Conservation (phyloP, 2,797 vertebrate species). For the Sciurus carolinensis region DNA sequence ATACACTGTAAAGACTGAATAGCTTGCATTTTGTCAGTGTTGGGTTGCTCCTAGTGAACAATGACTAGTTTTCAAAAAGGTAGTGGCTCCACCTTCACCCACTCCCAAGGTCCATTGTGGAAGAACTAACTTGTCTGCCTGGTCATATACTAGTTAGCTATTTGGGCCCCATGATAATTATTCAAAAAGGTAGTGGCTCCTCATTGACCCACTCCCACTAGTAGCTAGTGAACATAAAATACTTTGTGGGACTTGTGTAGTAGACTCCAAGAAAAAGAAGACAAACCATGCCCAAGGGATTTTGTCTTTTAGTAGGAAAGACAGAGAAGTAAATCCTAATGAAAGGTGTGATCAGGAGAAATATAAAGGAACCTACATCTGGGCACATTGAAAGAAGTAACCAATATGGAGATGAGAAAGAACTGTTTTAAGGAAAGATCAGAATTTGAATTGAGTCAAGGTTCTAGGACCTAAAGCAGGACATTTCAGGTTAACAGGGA, state of each 20-base stretch:
- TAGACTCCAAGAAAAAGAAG: constrained; percentile 24
- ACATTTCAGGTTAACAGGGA: rapidly evolving
- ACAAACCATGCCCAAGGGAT: neutral
- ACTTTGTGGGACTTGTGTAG: neutral
- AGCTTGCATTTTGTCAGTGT: neutral
- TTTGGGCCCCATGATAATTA: neutral
- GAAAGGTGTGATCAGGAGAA: neutral
- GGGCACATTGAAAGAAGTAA: neutral
- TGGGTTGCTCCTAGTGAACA: neutral
- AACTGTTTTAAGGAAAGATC: neutral
- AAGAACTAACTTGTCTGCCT: neutral
- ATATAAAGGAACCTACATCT: neutral
- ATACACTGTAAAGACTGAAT: neutral
- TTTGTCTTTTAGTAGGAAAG: neutral
- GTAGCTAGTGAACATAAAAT: neutral
- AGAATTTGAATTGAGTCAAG: neutral
- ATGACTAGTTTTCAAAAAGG: neutral
- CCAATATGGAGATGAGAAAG: neutral
- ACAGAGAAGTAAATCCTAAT: neutral
- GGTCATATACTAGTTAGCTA: neutral
- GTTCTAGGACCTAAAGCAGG: neutral
- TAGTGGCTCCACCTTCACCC: neutral
- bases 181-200: neutral
- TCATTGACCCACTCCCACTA: too few relatives aligned
- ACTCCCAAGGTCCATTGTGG: neutral